These are phyloP conservation scores for Hydrotaea diabolus DNA, from an alignment of 2,888 invertebrate species.

Conservation along the genomic window DNA sequence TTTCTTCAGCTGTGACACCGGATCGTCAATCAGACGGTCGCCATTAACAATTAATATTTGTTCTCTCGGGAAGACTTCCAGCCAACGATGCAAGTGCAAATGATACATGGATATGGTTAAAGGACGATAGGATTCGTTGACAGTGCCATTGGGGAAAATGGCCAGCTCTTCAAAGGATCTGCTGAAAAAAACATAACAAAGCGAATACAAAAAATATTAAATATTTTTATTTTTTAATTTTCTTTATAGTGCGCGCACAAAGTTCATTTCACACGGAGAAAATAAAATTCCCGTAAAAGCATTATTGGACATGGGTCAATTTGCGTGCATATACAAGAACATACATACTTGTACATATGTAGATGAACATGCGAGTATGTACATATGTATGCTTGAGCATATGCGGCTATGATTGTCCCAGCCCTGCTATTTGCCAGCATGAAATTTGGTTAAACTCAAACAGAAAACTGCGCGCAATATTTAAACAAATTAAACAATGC, in stretches of 20 bases:
- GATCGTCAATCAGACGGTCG: constrained; percentile 94
- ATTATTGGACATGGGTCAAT: background rate
- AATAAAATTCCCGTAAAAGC: background rate
- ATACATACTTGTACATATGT: background rate
- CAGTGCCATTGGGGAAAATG: constrained; percentile 89
- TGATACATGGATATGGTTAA: constrained; percentile 95
- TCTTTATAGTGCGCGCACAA: background rate
- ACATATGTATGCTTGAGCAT: background rate
- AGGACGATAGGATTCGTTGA: constrained; percentile 91
- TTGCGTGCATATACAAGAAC: background rate
- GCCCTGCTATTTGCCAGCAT: background rate
- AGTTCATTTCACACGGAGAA: background rate
- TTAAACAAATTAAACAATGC: background rate
- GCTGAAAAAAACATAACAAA: constrained; percentile 1
- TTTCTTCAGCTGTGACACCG: constrained; percentile 91
- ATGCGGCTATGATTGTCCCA: background rate
- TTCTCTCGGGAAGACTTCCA: constrained; percentile 93
- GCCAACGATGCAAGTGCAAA: constrained; percentile 94
- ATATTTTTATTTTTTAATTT: background rate
- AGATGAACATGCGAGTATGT: too few species aligned
- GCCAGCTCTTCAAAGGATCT: constrained; percentile 91
- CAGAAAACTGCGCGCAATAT: background rate
- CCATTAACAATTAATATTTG: constrained; percentile 98
- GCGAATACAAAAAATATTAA: background rate
- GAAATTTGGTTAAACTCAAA: constrained; percentile 13